A percentile compares a stretch with the other conserved stretches of the same genome.
phyloP scores from a whole-genome alignment of 2,888 invertebrate species.

The Erannis defoliaria region DNA sequence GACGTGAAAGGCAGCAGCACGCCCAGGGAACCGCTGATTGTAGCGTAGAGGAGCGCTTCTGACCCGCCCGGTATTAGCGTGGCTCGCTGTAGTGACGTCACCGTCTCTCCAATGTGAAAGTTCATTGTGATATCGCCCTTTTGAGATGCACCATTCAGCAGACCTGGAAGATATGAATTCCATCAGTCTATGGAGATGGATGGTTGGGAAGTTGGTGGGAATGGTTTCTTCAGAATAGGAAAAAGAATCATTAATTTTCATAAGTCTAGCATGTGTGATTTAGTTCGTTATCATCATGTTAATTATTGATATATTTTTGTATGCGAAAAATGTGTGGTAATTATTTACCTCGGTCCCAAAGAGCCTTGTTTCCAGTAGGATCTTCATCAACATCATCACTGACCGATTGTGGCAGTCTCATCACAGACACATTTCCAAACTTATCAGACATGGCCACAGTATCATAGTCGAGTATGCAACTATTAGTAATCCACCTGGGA shows the following conservation, averaged over 20 bases:
- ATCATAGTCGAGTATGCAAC: conserved; percentile 97
- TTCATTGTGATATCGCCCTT: conserved; percentile 97
- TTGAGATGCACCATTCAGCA: conserved; percentile 98
- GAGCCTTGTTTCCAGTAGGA: conserved; percentile 98
- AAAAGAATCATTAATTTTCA: conserved; percentile 78
- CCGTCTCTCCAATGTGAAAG: conserved; percentile 98
- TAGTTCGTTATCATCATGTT: conserved; percentile 71
- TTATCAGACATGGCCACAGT: conserved; percentile 99
- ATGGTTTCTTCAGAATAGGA: conserved; percentile 58
- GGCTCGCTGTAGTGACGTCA: conserved; percentile 97
- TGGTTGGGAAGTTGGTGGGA: neutral
- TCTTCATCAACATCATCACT: conserved; percentile 99
- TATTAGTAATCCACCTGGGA: conserved; percentile 97
- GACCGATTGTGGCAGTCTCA: conserved; percentile 95
- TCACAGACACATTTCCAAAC: conserved; percentile 98
- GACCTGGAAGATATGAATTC: conserved; percentile 82
- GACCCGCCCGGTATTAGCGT: conserved; percentile 99
- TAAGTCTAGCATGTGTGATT: conserved; percentile 86
- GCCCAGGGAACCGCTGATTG: conserved; percentile 97
- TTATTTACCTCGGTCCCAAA: conserved; percentile 93
- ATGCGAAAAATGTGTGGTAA: neutral
- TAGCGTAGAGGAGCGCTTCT: conserved; percentile 98
- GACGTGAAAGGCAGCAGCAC: conserved; percentile 97
- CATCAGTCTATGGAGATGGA: neutral
- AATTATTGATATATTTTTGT: neutral